Conservation (phyloP, 2,797 vertebrate species). For the Sebastes trivittatus region DNA sequence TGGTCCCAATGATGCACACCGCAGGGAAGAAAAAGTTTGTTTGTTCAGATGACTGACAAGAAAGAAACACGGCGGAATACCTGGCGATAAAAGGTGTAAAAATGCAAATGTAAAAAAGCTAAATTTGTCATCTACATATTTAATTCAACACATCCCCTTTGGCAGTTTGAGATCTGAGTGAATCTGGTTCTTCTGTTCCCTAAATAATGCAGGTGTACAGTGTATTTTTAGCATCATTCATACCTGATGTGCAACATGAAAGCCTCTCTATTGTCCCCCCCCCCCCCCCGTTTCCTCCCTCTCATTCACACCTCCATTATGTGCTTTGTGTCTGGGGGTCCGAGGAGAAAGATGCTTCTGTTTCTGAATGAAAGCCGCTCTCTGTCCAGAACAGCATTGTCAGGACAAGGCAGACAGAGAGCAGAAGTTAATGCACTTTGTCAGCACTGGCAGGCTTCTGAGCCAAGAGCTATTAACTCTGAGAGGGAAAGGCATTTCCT, state of each 20-base stretch:
- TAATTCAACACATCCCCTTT: slow-evolving; percentile 23
- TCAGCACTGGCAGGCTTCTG: slow-evolving; percentile 81
- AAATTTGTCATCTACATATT: slow-evolving; percentile 10
- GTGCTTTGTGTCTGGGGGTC: slow-evolving; percentile 30
- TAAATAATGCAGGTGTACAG: slow-evolving; percentile 68
- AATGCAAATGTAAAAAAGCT: background rate
- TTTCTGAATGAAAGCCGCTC: slow-evolving; percentile 77
- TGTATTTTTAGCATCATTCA: slow-evolving; percentile 64
- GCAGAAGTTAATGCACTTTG: slow-evolving; percentile 86
- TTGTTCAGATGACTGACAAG: slow-evolving; percentile 2
- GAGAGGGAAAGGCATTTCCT: slow-evolving; percentile 89
- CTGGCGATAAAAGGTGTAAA: background rate
- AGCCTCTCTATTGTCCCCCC: slow-evolving; percentile 1
- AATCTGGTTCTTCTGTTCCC: slow-evolving; percentile 38
- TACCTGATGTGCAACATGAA: slow-evolving; percentile 51
- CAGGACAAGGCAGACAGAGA: slow-evolving; percentile 76
- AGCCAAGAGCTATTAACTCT: slow-evolving; percentile 87
- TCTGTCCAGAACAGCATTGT: slow-evolving; percentile 77
- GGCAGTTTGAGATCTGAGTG: slow-evolving; percentile 36
- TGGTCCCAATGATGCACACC: background rate
- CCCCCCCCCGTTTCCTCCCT: background rate
- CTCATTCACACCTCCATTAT: slow-evolving; percentile 51
- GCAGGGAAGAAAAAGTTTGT: background rate
- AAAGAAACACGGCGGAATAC: background rate
- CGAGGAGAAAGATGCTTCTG: slow-evolving; percentile 66